Evolutionary conservation across 2,797 vertebrate species (phyloP).

Genomic region (Petrocephalus sullivani): DNA sequence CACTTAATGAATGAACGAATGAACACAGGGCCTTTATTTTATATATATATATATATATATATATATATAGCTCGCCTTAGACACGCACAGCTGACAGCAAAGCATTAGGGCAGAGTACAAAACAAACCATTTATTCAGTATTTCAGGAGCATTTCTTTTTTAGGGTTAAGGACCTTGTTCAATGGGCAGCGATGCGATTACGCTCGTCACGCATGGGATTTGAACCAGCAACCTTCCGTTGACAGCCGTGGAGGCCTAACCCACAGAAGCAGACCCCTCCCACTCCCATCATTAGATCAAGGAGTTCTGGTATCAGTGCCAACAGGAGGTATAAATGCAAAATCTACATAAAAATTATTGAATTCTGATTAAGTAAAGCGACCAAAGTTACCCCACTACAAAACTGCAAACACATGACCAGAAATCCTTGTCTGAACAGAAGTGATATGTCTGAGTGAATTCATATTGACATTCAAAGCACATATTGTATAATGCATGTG

Average conservation of each 20-base stretch:
- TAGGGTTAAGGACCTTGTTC: neutral
- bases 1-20: neutral
- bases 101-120: neutral
- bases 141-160: neutral
- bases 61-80: neutral
- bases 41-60: neutral
- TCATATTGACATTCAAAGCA: neutral
- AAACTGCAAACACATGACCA: neutral
- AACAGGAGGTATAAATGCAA: neutral
- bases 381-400: neutral
- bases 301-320: neutral
- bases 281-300: neutral
- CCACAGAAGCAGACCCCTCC: neutral
- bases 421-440: neutral
- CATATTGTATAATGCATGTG: neutral
- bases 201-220: neutral
- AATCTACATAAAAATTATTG: neutral
- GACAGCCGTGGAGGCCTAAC: neutral
- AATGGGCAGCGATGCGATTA: neutral
- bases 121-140: neutral
- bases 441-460: neutral
- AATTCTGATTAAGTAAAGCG: neutral
- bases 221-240: neutral
- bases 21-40: neutral
- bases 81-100: neutral